These are phyloP conservation scores for Scaeva pyrastri DNA, from an alignment of 2,888 invertebrate genomes.

Conservation along the genomic window DNA sequence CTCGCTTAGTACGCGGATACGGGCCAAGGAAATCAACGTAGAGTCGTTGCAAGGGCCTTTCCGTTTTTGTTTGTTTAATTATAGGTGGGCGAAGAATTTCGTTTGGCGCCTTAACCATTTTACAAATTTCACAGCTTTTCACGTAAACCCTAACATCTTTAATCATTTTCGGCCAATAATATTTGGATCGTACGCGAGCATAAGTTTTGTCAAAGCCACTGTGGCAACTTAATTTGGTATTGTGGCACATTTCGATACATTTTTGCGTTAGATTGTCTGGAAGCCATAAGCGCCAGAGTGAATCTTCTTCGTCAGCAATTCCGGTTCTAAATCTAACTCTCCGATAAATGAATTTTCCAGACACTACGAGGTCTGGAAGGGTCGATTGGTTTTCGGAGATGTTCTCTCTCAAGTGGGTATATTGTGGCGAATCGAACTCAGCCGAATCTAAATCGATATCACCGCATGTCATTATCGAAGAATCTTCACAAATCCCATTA, in stretches of 20 bases:
- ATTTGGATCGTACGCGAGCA: neutral
- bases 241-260: neutral
- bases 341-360: neutral
- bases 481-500: neutral
- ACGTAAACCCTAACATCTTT: neutral
- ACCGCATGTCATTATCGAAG: neutral
- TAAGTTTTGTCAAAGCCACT: slow-evolving; percentile 12
- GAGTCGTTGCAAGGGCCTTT: slow-evolving; percentile 1
- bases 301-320: neutral
- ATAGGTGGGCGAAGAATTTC: slow-evolving; percentile 10
- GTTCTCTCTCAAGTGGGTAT: neutral
- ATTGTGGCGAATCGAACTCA: neutral
- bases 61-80: neutral
- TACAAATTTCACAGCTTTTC: neutral
- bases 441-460: neutral
- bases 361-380: neutral
- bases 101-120: slow-evolving; percentile 9
- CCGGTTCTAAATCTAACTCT: neutral
- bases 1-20: slow-evolving; percentile 1
- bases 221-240: slow-evolving; percentile 1
- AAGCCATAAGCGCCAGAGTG: neutral
- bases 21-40: slow-evolving; percentile 9
- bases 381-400: too few species aligned
- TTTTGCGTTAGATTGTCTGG: neutral
- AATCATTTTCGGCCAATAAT: slow-evolving; percentile 1